These are phyloP conservation scores for Megaceryle alcyon DNA, from an alignment of 2,797 vertebrate species.

Conservation along the genomic window DNA sequence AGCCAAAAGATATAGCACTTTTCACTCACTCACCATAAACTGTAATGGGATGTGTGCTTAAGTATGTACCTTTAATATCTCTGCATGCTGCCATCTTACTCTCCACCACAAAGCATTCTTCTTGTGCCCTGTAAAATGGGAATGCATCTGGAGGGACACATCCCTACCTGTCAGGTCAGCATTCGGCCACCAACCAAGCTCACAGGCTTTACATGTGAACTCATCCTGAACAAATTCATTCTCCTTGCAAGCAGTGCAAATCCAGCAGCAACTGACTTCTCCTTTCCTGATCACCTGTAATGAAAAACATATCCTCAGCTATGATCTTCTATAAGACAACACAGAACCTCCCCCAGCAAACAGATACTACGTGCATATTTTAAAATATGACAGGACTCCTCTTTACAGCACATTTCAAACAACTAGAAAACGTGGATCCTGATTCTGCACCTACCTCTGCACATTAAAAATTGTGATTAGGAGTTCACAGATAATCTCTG, in stretches of 20 bases:
- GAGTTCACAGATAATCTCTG: neutral
- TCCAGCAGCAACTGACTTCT: conserved; percentile 99
- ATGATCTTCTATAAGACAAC: neutral
- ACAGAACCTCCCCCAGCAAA: neutral
- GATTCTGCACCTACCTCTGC: neutral
- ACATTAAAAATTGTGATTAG: neutral
- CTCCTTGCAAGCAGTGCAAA: conserved; percentile 98
- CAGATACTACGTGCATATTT: neutral
- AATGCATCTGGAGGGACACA: neutral
- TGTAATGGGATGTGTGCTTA: neutral
- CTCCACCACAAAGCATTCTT: neutral
- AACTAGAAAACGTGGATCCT: neutral
- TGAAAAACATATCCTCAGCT: neutral
- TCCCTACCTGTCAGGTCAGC: conserved; percentile 88
- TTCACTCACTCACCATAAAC: neutral
- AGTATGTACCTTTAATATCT: neutral
- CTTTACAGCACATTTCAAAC: neutral
- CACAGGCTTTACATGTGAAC: conserved; percentile 97
- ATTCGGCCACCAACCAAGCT: conserved; percentile 97
- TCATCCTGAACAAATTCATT: conserved; percentile 97
- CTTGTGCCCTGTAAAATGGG: neutral
- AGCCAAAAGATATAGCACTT: neutral
- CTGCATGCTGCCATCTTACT: neutral
- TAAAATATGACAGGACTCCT: neutral
- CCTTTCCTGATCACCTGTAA: conserved; percentile 97